Conservation (phyloP, 2,888 invertebrate species). For the Andrena haemorrhoa region DNA sequence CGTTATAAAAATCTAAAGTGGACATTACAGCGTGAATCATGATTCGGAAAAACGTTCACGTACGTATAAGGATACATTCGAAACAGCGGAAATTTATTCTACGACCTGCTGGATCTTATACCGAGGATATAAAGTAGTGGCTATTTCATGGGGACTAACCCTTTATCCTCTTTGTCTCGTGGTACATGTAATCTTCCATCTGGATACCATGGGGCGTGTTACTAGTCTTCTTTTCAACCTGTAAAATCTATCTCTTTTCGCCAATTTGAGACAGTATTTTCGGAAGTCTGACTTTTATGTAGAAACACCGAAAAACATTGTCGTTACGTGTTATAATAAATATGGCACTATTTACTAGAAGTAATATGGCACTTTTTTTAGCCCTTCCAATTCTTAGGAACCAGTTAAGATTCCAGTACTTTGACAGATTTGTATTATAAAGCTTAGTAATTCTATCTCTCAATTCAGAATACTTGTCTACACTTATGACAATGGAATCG, state of each 20-base stretch:
- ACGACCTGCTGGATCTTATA: slow-evolving; percentile 15
- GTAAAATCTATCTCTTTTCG: neutral
- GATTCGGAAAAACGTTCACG: slow-evolving; percentile 23
- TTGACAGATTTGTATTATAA: too few relatives aligned
- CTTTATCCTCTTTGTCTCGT: slow-evolving; percentile 15
- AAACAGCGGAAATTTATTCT: slow-evolving; percentile 34
- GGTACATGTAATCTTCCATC: slow-evolving; percentile 16
- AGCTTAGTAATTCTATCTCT: too few relatives aligned
- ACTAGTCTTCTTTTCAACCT: neutral
- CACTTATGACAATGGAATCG: too few relatives aligned
- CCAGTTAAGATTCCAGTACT: too few relatives aligned
- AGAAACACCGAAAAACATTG: neutral
- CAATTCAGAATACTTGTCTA: too few relatives aligned
- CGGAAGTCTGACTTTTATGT: neutral
- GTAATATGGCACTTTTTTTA: neutral
- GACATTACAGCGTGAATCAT: neutral
- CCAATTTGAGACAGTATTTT: neutral
- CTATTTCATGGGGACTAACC: slow-evolving; percentile 23
- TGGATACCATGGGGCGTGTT: neutral
- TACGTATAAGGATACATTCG: slow-evolving; percentile 31
- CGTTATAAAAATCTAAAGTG: slow-evolving; percentile 12
- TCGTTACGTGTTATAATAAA: neutral
- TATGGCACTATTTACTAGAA: neutral
- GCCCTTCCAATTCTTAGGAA: too few relatives aligned
- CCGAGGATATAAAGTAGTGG: slow-evolving; percentile 24